phyloP scores from a whole-genome alignment of 1,140 invertebrate species.

The Carposina sasakii region DNA sequence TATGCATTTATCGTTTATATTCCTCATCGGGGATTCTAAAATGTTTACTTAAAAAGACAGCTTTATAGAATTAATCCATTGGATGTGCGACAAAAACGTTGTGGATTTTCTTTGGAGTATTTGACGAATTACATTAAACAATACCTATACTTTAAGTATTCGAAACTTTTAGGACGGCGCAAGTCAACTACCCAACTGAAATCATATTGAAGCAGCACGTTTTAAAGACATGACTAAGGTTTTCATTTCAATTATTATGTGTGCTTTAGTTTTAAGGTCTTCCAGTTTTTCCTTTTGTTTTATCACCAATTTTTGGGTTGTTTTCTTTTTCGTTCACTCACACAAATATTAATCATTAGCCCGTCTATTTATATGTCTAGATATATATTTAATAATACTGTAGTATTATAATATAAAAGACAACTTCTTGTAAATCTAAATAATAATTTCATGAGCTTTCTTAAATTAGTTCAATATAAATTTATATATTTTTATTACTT shows the following conservation, averaged over 20 bases:
- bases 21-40: too few species aligned
- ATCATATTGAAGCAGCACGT: conserved; percentile 50
- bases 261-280: conserved; percentile 35
- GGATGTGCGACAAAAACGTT: too few species aligned
- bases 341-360: conserved; percentile 14
- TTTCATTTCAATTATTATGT: conserved; percentile 45
- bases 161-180: background rate
- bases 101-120: too few species aligned
- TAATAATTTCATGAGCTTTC: conserved; percentile 67
- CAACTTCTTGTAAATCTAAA: conserved; percentile 59
- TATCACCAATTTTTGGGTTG: conserved; percentile 18
- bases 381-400: conserved; percentile 15
- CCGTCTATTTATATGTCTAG: conserved; percentile 20
- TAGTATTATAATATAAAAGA: conserved; percentile 59
- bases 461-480: conserved; percentile 60
- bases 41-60: conserved; percentile 23
- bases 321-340: conserved; percentile 9
- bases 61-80: too few species aligned
- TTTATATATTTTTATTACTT: conserved; percentile 69
- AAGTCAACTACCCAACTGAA: background rate
- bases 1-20: conserved; percentile 42
- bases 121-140: too few species aligned
- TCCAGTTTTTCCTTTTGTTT: conserved; percentile 19
- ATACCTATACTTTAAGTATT: background rate
- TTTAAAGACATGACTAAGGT: conserved; percentile 60